A percentile compares a stretch with the other conserved stretches of the same genome.
These are phyloP conservation scores for Rhagoletis pomonella DNA, from an alignment of 1,140 invertebrate species.

Conservation along the genomic window DNA sequence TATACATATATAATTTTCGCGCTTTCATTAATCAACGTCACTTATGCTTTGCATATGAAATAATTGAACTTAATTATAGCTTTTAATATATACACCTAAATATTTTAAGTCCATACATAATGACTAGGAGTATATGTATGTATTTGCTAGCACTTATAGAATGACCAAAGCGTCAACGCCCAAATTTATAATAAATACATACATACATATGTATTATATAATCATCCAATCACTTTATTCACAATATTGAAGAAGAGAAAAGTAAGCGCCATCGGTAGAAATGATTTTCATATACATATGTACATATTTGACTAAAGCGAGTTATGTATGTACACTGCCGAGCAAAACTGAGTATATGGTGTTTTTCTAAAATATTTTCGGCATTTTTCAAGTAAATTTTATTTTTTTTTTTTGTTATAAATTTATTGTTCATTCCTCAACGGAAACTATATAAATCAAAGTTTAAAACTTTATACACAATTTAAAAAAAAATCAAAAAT, in stretches of 20 bases:
- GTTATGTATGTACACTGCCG: not conserved
- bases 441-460: no score
- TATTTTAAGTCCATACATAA: conserved; percentile 28
- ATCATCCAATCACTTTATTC: not conserved
- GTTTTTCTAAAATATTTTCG: no score
- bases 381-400: no score
- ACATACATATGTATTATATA: not conserved
- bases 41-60: conserved; percentile 43
- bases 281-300: not conserved
- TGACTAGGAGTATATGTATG: not conserved
- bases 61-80: conserved; percentile 48
- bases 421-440: no score
- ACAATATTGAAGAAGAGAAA: not conserved
- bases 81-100: not conserved
- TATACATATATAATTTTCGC: not conserved
- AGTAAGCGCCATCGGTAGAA: not conserved
- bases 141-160: not conserved
- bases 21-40: conserved; percentile 42
- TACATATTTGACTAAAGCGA: not conserved
- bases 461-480: no score
- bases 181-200: not conserved
- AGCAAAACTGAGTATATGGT: not conserved
- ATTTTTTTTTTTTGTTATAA: no score
- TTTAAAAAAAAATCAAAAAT: no score
- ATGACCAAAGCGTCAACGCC: not conserved